Evolutionary conservation across 2,797 vertebrate genomes (phyloP), one percentile per base, ranked within the genome.

Genomic region (Acanthornis magna): DNA sequence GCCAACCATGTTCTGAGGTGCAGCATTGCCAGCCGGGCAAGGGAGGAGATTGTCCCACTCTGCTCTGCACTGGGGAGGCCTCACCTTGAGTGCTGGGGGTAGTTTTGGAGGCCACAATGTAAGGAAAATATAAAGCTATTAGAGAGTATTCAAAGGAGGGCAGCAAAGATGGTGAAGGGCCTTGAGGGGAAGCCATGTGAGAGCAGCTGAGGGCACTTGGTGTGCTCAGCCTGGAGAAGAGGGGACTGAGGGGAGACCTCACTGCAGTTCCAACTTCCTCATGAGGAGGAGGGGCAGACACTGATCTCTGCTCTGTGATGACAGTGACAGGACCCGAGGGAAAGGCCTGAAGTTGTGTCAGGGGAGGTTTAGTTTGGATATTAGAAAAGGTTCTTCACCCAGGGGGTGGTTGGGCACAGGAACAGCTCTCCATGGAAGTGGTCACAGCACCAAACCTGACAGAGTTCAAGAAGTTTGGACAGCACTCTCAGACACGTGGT

Each of bases 311-410:
- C 66, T 4, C 18, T 65, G 2, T 78, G 3, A 1, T 48, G 21
- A 32, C n/a, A 65, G n/a, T 30, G 58, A 60, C 13, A 72, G 53
- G 5, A 36, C 26, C 4, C 0, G 0, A 60, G 40, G 18, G 26
- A 72, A 60, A 3, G 15, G 45, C 34, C 13, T 27, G 45, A 72
- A 89, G 18, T 2, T 72, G 34, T 10, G 21, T 42, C 53, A 60
- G 16, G 22, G 47, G 0, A 66, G 13, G 34, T 48, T 84, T 42
- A 32, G 5, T 6, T 7, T 60, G 34, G 26, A 16, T 32, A 53
- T 25, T 3, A 66, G 40, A 13, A 36, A 72, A 42, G 6, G 5
- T 60, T 72, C 18, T 12, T 47, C 47, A 12, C 22, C n/a, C 21
- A 47, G 11, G 53, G n/a, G 10, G 5, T 78, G 34, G 1, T 2